Evolutionary conservation across 2,888 invertebrate genomes (phyloP).

Genomic region (Fabriciana adippe): DNA sequence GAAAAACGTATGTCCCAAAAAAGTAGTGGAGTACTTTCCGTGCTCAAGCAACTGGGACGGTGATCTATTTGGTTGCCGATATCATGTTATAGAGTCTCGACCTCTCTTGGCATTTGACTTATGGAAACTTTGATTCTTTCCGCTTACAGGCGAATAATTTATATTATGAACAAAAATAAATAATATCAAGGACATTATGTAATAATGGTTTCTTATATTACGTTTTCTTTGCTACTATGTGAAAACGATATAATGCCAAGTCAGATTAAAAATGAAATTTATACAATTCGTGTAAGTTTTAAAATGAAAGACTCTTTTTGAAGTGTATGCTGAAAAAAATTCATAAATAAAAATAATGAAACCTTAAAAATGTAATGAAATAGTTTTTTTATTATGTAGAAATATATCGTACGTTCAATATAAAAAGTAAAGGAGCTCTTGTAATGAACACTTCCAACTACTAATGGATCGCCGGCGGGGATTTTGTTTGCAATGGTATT

Average conservation of each 20-base stretch:
- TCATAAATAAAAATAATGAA: neutral
- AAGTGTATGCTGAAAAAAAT: too few relatives aligned
- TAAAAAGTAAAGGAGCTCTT: slow-evolving; percentile 14
- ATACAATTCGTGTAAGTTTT: too few relatives aligned
- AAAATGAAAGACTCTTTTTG: too few relatives aligned
- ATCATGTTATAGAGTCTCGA: slow-evolving; percentile 43
- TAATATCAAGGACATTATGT: neutral
- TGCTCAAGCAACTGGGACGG: slow-evolving; percentile 28
- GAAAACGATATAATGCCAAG: too few relatives aligned
- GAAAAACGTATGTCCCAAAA: slow-evolving; percentile 20
- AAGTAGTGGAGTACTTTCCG: slow-evolving; percentile 19
- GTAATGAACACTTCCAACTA: slow-evolving; percentile 15
- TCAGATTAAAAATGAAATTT: too few relatives aligned
- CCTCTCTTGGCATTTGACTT: slow-evolving; percentile 69
- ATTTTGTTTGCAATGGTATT: slow-evolving; percentile 12
- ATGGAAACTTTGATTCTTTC: slow-evolving; percentile 50
- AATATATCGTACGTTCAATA: neutral
- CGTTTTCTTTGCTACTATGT: too few relatives aligned
- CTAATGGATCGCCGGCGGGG: slow-evolving; percentile 8
- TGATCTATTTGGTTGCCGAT: slow-evolving; percentile 33
- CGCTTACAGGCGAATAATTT: slow-evolving; percentile 49
- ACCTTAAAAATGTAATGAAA: slow-evolving; percentile 5
- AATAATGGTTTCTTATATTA: too few relatives aligned
- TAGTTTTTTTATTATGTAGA: neutral
- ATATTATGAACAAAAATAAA: slow-evolving; percentile 1